Evolutionary conservation across 2,797 vertebrate species (phyloP).

Genomic region (Psittacula echo): DNA sequence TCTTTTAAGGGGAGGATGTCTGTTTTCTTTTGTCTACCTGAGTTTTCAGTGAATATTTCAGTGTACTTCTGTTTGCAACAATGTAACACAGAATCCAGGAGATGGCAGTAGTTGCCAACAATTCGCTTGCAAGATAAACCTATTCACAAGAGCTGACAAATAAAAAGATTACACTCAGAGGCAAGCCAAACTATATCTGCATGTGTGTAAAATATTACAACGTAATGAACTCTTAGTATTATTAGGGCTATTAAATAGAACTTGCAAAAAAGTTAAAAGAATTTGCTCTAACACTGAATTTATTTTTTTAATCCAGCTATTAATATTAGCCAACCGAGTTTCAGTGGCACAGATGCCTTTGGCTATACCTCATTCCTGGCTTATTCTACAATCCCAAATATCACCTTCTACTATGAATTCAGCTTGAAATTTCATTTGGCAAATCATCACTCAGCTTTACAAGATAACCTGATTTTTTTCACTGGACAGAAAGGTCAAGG

Average conservation of each 20-base stretch:
- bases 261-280: not conserved
- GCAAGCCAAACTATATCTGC: not conserved
- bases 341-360: conserved; percentile 84
- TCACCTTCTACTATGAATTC: conserved; percentile 86
- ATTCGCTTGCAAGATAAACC: not conserved
- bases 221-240: not conserved
- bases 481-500: conserved; percentile 88
- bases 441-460: conserved; percentile 81
- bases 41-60: not conserved
- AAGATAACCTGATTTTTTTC: conserved; percentile 90
- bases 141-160: not conserved
- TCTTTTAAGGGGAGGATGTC: not conserved
- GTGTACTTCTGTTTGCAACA: not conserved
- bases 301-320: conserved; percentile 77
- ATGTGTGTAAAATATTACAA: not conserved
- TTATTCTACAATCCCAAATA: conserved; percentile 79
- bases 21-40: not conserved
- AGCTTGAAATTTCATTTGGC: conserved; percentile 85
- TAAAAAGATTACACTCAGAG: not conserved
- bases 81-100: conserved; percentile 14
- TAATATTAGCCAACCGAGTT: conserved; percentile 83
- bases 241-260: not conserved
- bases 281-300: not conserved
- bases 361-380: conserved; percentile 87
- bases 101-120: conserved; percentile 48